A percentile compares a stretch with the other conserved stretches of the same genome.
phyloP scores from a whole-genome alignment of 2,888 invertebrate species.

The Megaustenia siamemsis region DNA sequence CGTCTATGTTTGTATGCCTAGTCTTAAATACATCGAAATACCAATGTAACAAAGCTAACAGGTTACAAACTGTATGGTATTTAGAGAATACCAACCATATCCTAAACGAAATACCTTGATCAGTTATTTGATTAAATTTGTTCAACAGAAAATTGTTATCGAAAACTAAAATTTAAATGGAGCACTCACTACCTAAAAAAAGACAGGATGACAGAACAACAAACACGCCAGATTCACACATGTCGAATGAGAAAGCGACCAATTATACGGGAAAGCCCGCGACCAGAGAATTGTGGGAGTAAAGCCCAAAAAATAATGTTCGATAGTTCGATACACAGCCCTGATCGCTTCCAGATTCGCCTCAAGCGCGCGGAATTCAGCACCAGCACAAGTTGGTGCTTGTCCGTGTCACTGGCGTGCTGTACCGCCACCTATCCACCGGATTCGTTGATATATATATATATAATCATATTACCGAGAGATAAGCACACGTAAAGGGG shows the following conservation, averaged over 20 bases:
- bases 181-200: too few relatives aligned
- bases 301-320: not conserved
- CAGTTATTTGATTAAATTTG: too few relatives aligned
- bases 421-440: not conserved
- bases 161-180: too few relatives aligned
- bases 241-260: not conserved
- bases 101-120: too few relatives aligned
- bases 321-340: conserved; percentile 42
- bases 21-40: too few relatives aligned
- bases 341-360: not conserved
- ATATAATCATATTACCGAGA: not conserved
- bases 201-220: conserved; percentile 11
- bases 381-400: not conserved
- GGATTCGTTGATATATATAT: not conserved
- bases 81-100: too few relatives aligned
- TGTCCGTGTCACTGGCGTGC: not conserved
- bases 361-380: not conserved
- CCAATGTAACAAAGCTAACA: too few relatives aligned
- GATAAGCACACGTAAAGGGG: not conserved
- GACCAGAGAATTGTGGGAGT: not conserved
- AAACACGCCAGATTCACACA: conserved; percentile 8
- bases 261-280: conserved; percentile 1
- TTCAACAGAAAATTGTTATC: too few relatives aligned
- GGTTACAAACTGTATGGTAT: too few relatives aligned
- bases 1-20: too few relatives aligned